Evolutionary conservation across 2,888 invertebrate species (phyloP).

Genomic region (Cheilosia vulpina): DNA sequence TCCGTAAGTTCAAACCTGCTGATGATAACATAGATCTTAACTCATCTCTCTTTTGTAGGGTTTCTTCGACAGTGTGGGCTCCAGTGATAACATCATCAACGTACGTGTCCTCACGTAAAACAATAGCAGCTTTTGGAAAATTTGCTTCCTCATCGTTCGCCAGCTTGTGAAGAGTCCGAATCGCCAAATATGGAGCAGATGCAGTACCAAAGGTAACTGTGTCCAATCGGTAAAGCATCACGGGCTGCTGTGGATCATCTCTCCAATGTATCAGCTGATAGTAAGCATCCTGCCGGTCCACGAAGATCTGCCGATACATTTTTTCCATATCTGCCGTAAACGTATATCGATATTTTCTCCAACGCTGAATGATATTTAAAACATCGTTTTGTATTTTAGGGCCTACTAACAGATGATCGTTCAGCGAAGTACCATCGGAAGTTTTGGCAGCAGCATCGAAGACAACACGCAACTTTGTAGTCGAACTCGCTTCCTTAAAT

Average conservation of each 20-base stretch:
- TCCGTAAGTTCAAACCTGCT: constrained; percentile 22
- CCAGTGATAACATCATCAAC: constrained; percentile 15
- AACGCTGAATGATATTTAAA: constrained; percentile 20
- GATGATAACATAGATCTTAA: too few species aligned
- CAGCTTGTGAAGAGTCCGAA: constrained; percentile 8
- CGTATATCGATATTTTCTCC: constrained; percentile 10
- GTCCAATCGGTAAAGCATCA: too few species aligned
- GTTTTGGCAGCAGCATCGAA: too few species aligned
- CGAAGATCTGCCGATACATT: constrained; percentile 38
- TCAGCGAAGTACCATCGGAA: too few species aligned
- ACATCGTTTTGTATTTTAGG: too few species aligned
- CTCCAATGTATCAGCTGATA: too few species aligned
- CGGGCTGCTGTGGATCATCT: neutral
- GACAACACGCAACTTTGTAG: too few species aligned
- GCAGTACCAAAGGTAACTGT: too few species aligned
- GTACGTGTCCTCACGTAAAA: constrained; percentile 2
- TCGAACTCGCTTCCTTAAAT: too few species aligned
- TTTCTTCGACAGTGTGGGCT: constrained; percentile 16
- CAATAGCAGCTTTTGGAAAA: neutral
- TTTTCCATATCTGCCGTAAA: constrained; percentile 37
- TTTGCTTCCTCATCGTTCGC: constrained; percentile 6
- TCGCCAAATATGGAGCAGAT: constrained; percentile 7
- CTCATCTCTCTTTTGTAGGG: constrained; percentile 13
- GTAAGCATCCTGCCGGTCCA: too few species aligned
- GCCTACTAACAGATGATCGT: too few species aligned